These are phyloP conservation scores for Bellardia bayeri DNA, from an alignment of 2,888 invertebrate species.

Conservation along the genomic window DNA sequence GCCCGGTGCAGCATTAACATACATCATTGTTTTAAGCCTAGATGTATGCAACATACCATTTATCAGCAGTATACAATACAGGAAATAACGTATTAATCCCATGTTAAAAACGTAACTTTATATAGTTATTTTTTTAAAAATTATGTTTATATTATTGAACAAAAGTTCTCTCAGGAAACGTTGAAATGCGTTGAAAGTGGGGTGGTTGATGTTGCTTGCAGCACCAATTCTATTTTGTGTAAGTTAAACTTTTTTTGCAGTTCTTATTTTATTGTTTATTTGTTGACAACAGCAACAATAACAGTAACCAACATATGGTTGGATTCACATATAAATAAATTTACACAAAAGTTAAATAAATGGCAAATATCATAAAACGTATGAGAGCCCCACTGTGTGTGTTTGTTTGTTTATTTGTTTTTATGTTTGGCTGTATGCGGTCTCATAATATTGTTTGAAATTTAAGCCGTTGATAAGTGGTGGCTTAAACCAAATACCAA, in stretches of 20 bases:
- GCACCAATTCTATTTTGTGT: neutral
- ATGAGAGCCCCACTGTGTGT: neutral
- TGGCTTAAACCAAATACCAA: constrained; percentile 63
- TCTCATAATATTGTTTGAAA: constrained; percentile 66
- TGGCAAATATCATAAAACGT: constrained; percentile 38
- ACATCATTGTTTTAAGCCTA: constrained; percentile 68
- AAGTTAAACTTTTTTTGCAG: neutral
- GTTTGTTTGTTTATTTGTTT: neutral
- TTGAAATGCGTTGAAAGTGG: no score
- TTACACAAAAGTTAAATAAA: constrained; percentile 59
- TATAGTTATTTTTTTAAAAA: constrained; percentile 22
- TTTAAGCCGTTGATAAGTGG: constrained; percentile 67
- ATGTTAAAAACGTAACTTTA: constrained; percentile 76
- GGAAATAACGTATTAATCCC: constrained; percentile 81
- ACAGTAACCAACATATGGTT: constrained; percentile 33
- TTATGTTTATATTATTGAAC: constrained; percentile 20
- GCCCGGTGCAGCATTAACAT: constrained; percentile 71
- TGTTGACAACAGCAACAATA: constrained; percentile 16
- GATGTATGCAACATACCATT: constrained; percentile 80
- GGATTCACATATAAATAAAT: constrained; percentile 51
- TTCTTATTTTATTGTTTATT: constrained; percentile 2
- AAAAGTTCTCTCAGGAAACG: no score
- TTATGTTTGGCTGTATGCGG: constrained; percentile 37
- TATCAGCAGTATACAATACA: constrained; percentile 81
- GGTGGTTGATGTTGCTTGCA: neutral